Conservation (phyloP, 1,140 invertebrate genomes). For the Meloidogyne hapla region DNA sequence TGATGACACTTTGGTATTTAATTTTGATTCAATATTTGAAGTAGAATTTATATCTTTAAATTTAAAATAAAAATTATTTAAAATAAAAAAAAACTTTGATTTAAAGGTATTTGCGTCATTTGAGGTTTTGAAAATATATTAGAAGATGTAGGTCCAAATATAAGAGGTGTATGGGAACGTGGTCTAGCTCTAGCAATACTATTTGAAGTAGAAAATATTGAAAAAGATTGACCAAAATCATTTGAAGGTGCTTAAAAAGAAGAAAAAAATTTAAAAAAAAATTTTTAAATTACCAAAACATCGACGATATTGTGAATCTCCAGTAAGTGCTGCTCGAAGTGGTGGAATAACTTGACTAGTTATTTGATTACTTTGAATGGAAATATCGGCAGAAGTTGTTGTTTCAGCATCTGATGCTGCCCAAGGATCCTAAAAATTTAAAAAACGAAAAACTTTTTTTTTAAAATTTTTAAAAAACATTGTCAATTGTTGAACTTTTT, state of each 20-base stretch:
- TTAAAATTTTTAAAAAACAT: slow-evolving; percentile 30
- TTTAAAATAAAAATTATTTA: no score
- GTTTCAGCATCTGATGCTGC: slow-evolving; percentile 9
- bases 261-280: slow-evolving; percentile 24
- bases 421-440: slow-evolving; percentile 64
- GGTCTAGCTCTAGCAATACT: slow-evolving; percentile 54
- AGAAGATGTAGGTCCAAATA: not conserved
- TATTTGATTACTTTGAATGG: slow-evolving; percentile 55
- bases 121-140: not conserved
- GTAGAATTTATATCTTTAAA: no score
- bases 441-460: slow-evolving; percentile 1
- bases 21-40: no score
- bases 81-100: not conserved
- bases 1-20: no score
- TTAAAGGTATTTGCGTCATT: not conserved
- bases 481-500: slow-evolving; percentile 58
- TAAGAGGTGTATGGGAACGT: slow-evolving; percentile 22
- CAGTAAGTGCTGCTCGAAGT: slow-evolving; percentile 53
- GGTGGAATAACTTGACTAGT: slow-evolving; percentile 26
- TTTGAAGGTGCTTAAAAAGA: slow-evolving; percentile 19
- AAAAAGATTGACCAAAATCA: slow-evolving; percentile 43
- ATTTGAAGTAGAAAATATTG: slow-evolving; percentile 19
- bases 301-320: slow-evolving; percentile 48
- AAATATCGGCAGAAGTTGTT: slow-evolving; percentile 29
- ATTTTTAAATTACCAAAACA: slow-evolving; percentile 36